Evolutionary conservation across 2,797 vertebrate species (phyloP), one percentile per base, ranked within the genome.

Genomic region (Pogonophryne albipinna): DNA sequence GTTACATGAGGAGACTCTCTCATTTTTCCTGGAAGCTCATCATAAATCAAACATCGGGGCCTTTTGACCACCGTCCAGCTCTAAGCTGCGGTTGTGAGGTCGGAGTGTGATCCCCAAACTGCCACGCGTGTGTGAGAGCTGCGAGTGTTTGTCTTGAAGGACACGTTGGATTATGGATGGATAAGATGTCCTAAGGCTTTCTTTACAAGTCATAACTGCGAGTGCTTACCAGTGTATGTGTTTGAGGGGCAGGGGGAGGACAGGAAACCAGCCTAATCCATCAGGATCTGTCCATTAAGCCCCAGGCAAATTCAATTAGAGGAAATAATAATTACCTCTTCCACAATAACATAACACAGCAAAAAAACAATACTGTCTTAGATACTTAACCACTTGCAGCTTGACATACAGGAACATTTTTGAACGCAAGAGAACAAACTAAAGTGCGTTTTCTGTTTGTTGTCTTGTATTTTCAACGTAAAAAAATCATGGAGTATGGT

Each of bases 291-390:
- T 73, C 84, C 78, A 90, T 91, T 91, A 91, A 88, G 69, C 76
- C 61, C 73, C 87, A 93, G 91, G 90, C 91, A 91, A 87, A 93
- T 92, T 93, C 52, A 90, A 90, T 93, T 94, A 91, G 87, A 85
- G 73, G 50, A 56, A 79, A 85, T 91, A 93, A 90, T 84, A 90
- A 92, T 92, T 78, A 82, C 67, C 52, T 67, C 52, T 74, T 55
- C 75, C 66, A 78, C 20, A 73, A 79, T 67, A 90, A 87, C 71
- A 85, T 51, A 79, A 78, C 72, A 69, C 42, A 62, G 67, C 55
- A 84, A 66, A 78, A 78, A 72, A 65, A 62, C 52, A 70, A 55
- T 13, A 41, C 58, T 55, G 66, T 56, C 70, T 71, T 38, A 49
- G 56, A 78, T 60, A 60, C 65, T 66, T 45, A 85, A 74, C 64